Percentiles rank a stretch among this genome's conserved stretches.
Evolutionary conservation across 2,797 vertebrate genomes (phyloP).

Genomic region (Pangasius larnaudii): DNA sequence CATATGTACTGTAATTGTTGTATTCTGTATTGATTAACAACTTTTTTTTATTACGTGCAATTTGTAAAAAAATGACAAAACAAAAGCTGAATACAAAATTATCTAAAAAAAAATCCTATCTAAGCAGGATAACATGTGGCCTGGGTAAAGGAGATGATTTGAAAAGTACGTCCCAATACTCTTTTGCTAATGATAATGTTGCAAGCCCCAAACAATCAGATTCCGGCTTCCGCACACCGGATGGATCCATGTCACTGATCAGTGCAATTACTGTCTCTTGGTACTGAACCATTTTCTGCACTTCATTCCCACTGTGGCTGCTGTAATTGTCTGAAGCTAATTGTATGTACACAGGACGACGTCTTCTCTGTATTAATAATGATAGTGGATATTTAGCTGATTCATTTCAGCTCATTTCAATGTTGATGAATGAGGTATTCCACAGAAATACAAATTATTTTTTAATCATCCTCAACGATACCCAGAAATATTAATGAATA

Average conservation of each 20-base stretch:
- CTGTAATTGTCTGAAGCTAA: constrained; percentile 13
- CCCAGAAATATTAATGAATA: constrained; percentile 16
- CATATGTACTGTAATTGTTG: neutral
- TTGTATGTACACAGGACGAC: constrained; percentile 1
- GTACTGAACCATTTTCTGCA: constrained; percentile 9
- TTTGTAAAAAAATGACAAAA: neutral
- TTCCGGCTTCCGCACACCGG: neutral
- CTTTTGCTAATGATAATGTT: constrained; percentile 13
- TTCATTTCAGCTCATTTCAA: constrained; percentile 1
- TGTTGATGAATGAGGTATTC: constrained; percentile 8
- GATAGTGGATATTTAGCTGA: constrained; percentile 1
- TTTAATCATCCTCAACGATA: constrained; percentile 26
- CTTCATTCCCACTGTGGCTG: neutral
- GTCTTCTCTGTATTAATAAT: constrained; percentile 3
- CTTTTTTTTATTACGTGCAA: neutral
- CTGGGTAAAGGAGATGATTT: neutral
- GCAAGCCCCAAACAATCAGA: constrained; percentile 10
- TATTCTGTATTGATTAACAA: neutral
- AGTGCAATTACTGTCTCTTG: constrained; percentile 9
- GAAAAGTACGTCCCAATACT: neutral
- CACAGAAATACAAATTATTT: constrained; percentile 17
- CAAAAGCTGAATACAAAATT: neutral
- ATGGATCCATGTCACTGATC: constrained; percentile 24
- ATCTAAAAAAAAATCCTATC: neutral
- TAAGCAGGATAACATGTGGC: neutral